Percentiles rank a stretch among this genome's conserved stretches.
These are phyloP conservation scores for Neuroterus valhalla DNA, from an alignment of 1,140 invertebrate genomes.

Conservation along the genomic window DNA sequence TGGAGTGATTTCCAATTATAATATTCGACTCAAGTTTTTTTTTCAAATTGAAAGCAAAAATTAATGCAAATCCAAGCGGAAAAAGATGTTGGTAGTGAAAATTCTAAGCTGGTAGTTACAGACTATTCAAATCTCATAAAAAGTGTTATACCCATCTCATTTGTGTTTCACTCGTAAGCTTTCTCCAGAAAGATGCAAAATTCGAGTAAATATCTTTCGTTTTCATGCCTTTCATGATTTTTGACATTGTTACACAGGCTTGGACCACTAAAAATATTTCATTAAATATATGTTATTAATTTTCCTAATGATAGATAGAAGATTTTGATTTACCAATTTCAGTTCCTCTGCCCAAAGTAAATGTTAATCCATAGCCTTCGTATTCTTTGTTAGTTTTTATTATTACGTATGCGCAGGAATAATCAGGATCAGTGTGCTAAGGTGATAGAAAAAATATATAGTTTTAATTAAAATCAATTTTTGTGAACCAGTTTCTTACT, in stretches of 20 bases:
- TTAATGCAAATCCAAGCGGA: too few relatives aligned
- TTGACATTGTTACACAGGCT: constrained; percentile 82
- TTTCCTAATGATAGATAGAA: constrained; percentile 7
- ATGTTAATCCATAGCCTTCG: constrained; percentile 88
- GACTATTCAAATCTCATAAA: background rate
- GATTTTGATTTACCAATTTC: constrained; percentile 80
- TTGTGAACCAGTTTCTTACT: background rate
- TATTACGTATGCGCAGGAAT: constrained; percentile 92
- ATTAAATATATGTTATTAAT: constrained; percentile 16
- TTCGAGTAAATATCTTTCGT: constrained; percentile 83
- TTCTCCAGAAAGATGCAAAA: constrained; percentile 87
- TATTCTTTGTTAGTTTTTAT: constrained; percentile 79
- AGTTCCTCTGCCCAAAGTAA: constrained; percentile 90
- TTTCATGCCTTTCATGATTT: constrained; percentile 81
- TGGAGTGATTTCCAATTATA: too few relatives aligned
- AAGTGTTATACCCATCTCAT: constrained; percentile 86
- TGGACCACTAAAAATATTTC: constrained; percentile 78
- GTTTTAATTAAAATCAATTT: constrained; percentile 18
- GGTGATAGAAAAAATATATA: constrained; percentile 52
- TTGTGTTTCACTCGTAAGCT: constrained; percentile 90
- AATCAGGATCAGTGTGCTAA: constrained; percentile 91
- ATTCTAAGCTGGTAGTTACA: too few relatives aligned
- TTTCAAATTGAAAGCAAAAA: too few relatives aligned
- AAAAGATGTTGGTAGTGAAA: too few relatives aligned
- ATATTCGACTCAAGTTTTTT: too few relatives aligned